Evolutionary conservation across 2,113 vertebrate genomes (phyloP), one percentile per base, ranked within the genome.

Genomic region (Sterrhoptilus dennistouni): DNA sequence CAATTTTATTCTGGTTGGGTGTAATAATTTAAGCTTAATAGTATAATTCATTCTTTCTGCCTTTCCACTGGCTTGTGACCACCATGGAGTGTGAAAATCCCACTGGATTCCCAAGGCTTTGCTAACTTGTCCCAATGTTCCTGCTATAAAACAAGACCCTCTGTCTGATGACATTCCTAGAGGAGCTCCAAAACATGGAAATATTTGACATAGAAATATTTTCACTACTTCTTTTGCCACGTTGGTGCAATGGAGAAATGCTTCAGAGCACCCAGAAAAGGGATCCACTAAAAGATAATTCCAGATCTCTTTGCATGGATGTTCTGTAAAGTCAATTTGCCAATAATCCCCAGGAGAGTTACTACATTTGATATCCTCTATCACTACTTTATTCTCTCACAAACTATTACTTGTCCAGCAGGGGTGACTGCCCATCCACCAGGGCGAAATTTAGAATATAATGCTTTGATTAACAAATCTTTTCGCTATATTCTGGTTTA

Each of bases 121-220:
- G 16, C 21, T 31, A 2, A 31, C 6, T 21, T 50, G 2, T 35
- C 44, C 83, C 61, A 31, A 21, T 22, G 1, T 25, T 66, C 16
- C 31, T 59, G 60, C 17, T 21, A 1, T 18, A 50, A 68, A 76
- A 42, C 1, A 0, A 35, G 13, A 29, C 4, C 11, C 5, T 40
- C 35, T 56, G 4, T 8, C 35, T 31, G 36, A 27, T 42, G 25
- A 0, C 21, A 59, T 50, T 76, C 53, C 71, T 18, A 27, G 31
- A 68, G 17, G 14, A 35, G 14, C 36, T 36, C 53, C 83, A 68
- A 27, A 59, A 17, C 21, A 12, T 3, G 31, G 61, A 68, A 77
- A 22, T 27, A 44, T 2, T 27, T 50, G 25, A 52, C 59, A 76
- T 21, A 76, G 71, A 20, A 66, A 31, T 42, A 59, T 18, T 86